Base-by-base conservation (phyloP, 2,113 vertebrate species). In the Cyrtonyx montezumae region DNA sequence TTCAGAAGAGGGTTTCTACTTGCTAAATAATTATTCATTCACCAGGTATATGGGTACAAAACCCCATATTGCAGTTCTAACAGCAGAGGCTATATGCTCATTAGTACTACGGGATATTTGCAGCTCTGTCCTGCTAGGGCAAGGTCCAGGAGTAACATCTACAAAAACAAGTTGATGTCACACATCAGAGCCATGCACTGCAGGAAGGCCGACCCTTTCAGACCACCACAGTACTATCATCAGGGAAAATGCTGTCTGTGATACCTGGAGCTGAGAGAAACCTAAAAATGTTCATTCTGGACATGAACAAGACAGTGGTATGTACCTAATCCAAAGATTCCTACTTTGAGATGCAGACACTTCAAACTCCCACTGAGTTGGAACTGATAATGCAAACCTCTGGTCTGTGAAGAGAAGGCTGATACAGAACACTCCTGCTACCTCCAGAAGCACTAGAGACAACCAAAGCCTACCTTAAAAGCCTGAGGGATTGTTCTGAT, bases 201-300 rank as follows among this genome's bases (percentile, higher is more conserved):
- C 23, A 36, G 21, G 22, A 7, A 68, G 14, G 49, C 28, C 46
- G 71, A 73, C 14, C 19, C 21, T 63, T 59, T 10, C 43, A 62
- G 36, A 13, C 6, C 9, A 23, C 30, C 4, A 28, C 0, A 1
- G 55, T 3, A 1, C 2, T 77, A 59, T 13, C 37, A 43, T 6
- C 9, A 65, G 26, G 30, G 8, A 23, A 62, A 37, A 11, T 62
- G 17, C 69, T 48, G 49, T 18, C 40, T 20, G 5, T 36, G 48
- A 34, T 16, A 36, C 55, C 21, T 5, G 1, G 28, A 76, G 59
- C 13, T 65, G 16, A n/a, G 18, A 0, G 1, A 82, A 30, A 76
- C 14, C 13, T 51, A 28, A 58, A 76, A 87, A 65, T 0, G 0
- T 51, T 51, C 53, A 22, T 37, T 83, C 36, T 20, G 19, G 55